phyloP scores from a whole-genome alignment of 2,113 vertebrate species.

The Mus musculus region DNA sequence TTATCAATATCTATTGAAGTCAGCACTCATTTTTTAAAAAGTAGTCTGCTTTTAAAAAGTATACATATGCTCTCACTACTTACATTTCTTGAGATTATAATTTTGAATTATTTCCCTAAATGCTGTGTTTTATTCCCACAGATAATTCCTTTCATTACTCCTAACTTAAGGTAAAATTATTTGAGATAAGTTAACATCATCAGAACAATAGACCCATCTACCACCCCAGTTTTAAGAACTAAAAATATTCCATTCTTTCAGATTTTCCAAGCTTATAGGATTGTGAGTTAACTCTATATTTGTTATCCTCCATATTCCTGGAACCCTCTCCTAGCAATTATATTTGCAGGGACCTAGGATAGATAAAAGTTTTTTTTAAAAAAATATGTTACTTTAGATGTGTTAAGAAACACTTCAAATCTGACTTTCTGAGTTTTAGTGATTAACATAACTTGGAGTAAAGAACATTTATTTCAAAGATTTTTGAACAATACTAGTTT shows the following conservation, averaged over 20 bases:
- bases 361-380: neutral
- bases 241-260: neutral
- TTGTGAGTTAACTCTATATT: neutral
- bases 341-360: neutral
- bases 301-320: neutral
- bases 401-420: constrained; percentile 28
- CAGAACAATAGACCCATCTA: neutral
- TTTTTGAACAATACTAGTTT: constrained; percentile 42
- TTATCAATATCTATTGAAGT: constrained; percentile 61
- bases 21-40: constrained; percentile 36
- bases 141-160: neutral
- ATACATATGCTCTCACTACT: neutral
- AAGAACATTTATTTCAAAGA: constrained; percentile 11
- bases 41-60: neutral
- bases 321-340: neutral
- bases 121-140: neutral
- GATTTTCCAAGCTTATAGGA: neutral
- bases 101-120: constrained; percentile 64
- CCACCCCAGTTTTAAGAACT: neutral
- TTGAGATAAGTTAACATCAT: constrained; percentile 23
- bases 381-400: neutral
- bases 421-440: neutral
- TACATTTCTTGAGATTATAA: constrained; percentile 22
- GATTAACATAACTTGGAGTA: constrained; percentile 9
- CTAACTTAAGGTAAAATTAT: neutral